phyloP scores from a whole-genome alignment of 2,888 invertebrate genomes.

The Hedya salicella region DNA sequence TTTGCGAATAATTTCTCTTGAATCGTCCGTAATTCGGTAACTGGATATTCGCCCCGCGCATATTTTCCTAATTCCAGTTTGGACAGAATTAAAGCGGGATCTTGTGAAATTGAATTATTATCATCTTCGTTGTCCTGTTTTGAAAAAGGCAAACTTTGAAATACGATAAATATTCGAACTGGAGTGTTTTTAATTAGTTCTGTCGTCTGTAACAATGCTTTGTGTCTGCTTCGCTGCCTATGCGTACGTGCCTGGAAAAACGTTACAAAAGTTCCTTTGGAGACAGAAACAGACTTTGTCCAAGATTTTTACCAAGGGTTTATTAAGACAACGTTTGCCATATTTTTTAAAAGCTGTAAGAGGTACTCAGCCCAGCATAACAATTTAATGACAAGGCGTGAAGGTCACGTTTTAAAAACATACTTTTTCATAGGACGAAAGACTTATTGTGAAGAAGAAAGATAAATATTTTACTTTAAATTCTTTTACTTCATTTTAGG shows the following conservation, averaged over 20 bases:
- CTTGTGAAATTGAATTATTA: constrained; percentile 35
- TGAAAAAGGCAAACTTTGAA: constrained; percentile 18
- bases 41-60: constrained; percentile 23
- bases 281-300: constrained; percentile 13
- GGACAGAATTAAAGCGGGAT: constrained; percentile 20
- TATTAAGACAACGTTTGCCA: constrained; percentile 20
- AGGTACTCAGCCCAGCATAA: constrained; percentile 10
- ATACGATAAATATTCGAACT: constrained; percentile 12
- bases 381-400: constrained; percentile 20
- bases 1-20: constrained; percentile 29
- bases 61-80: constrained; percentile 26
- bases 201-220: constrained; percentile 9
- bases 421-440: constrained; percentile 8
- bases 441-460: constrained; percentile 2
- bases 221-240: background rate
- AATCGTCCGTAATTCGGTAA: constrained; percentile 31
- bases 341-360: constrained; percentile 13
- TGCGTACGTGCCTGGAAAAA: constrained; percentile 21
- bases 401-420: constrained; percentile 1
- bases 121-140: constrained; percentile 27
- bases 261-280: background rate
- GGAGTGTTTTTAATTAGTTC: constrained; percentile 29
- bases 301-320: constrained; percentile 22
- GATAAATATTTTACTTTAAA: constrained; percentile 3
- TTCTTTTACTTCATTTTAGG: background rate